phyloP scores from a whole-genome alignment of 2,113 vertebrate genomes.

The Microtus oregoni region DNA sequence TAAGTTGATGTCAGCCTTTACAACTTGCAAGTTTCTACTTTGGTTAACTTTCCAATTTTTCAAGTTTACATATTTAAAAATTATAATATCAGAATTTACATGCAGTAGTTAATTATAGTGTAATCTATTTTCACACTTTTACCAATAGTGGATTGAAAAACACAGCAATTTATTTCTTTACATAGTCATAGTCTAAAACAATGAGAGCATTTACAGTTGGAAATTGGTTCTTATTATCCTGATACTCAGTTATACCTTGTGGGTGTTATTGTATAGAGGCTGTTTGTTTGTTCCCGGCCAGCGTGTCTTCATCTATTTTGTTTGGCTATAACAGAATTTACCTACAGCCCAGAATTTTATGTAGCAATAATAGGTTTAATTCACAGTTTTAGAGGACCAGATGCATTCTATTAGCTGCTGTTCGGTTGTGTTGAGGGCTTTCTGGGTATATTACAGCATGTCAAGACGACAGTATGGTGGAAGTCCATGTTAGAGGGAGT shows the following conservation, averaged over 20 bases:
- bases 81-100: not conserved
- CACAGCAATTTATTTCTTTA: not conserved
- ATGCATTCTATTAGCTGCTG: not conserved
- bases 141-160: not conserved
- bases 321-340: not conserved
- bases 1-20: not conserved
- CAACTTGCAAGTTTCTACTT: not conserved
- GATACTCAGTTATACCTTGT: not conserved
- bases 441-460: not conserved
- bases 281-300: too few relatives aligned
- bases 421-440: not conserved
- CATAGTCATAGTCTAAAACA: not conserved
- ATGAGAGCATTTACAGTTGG: not conserved
- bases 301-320: not conserved
- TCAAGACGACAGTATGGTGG: not conserved
- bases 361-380: not conserved
- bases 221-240: not conserved
- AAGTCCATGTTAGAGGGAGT: not conserved
- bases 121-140: not conserved
- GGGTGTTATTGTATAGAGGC: not conserved
- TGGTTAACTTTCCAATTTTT: not conserved
- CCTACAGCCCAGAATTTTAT: not conserved
- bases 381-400: not conserved
- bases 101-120: not conserved
- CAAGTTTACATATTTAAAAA: not conserved